Conservation (phyloP, 1,140 invertebrate genomes). For the Acromyrmex charruanus region DNA sequence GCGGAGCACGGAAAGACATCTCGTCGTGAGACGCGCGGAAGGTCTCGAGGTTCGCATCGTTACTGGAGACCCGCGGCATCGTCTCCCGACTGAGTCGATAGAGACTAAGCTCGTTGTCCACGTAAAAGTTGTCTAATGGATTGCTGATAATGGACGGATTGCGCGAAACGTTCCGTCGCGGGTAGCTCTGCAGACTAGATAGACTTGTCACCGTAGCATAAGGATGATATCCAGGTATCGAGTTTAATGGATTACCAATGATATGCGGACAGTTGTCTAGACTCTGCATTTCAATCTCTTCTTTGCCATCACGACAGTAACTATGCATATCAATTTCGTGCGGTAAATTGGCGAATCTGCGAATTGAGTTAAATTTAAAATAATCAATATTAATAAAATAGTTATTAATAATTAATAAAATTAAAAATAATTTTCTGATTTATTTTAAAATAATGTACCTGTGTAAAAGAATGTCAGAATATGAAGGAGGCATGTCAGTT, state of each 20-base stretch:
- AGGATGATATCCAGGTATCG: constrained; percentile 68
- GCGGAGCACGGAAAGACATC: constrained; percentile 38
- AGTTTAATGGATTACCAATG: constrained; percentile 77
- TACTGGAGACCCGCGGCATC: constrained; percentile 63
- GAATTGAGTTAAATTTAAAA: background rate
- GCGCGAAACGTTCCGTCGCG: constrained; percentile 74
- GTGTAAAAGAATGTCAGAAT: constrained; percentile 84
- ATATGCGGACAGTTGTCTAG: constrained; percentile 79
- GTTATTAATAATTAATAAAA: too few relatives aligned
- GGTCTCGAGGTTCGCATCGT: constrained; percentile 65
- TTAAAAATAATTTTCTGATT: too few relatives aligned
- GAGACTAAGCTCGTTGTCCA: constrained; percentile 78
- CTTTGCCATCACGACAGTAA: constrained; percentile 77
- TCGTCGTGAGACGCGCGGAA: constrained; percentile 67
- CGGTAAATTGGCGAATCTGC: constrained; percentile 81
- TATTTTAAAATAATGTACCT: constrained; percentile 70
- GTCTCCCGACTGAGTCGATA: constrained; percentile 63
- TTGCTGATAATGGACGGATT: constrained; percentile 80
- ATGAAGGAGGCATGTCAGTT: constrained; percentile 83
- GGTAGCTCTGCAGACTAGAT: constrained; percentile 78
- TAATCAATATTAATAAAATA: background rate
- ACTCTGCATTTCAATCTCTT: constrained; percentile 82
- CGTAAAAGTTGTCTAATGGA: constrained; percentile 79
- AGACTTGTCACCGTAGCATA: constrained; percentile 75
- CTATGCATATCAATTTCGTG: constrained; percentile 81